A percentile compares a stretch with the other conserved stretches of the same genome.
These are phyloP conservation scores for Lethocerus indicus DNA, from an alignment of 1,140 invertebrate species.

Conservation along the genomic window DNA sequence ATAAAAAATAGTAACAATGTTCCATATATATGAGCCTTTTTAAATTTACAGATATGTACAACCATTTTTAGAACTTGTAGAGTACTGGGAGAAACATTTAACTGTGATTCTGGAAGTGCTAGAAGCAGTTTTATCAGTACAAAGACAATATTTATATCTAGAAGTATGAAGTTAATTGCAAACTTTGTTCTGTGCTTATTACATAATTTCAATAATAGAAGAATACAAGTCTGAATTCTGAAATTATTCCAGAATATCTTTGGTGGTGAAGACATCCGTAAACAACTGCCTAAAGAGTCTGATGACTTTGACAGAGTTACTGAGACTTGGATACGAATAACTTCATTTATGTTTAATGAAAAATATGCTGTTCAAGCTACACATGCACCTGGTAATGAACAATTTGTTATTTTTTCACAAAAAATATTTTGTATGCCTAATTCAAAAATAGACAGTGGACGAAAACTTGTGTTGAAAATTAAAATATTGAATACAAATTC, in stretches of 20 bases:
- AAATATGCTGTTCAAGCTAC: constrained; percentile 23
- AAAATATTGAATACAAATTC: not conserved
- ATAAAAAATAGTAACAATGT: not conserved
- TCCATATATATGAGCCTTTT: constrained; percentile 2
- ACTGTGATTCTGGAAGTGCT: constrained; percentile 60
- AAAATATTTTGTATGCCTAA: too few relatives aligned
- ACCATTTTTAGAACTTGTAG: constrained; percentile 59
- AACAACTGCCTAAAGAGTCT: constrained; percentile 62
- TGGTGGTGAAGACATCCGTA: constrained; percentile 62
- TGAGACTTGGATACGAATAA: constrained; percentile 51
- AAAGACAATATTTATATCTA: constrained; percentile 64
- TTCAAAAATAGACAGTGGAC: not conserved
- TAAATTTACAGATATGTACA: constrained; percentile 48
- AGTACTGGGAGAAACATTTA: constrained; percentile 65
- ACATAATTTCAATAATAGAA: not conserved
- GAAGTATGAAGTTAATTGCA: constrained; percentile 31
- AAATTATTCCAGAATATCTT: constrained; percentile 52
- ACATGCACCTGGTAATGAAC: constrained; percentile 25
- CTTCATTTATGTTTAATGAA: constrained; percentile 25
- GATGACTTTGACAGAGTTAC: constrained; percentile 55
- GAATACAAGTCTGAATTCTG: too few relatives aligned
- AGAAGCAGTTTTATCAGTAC: constrained; percentile 55
- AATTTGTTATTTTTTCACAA: constrained; percentile 7
- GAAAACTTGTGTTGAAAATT: constrained; percentile 2
- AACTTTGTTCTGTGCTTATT: not conserved